Evolutionary conservation across 2,888 invertebrate genomes (phyloP), one percentile per base, ranked within the genome.

Genomic region (Reticulitermes lucifugus): DNA sequence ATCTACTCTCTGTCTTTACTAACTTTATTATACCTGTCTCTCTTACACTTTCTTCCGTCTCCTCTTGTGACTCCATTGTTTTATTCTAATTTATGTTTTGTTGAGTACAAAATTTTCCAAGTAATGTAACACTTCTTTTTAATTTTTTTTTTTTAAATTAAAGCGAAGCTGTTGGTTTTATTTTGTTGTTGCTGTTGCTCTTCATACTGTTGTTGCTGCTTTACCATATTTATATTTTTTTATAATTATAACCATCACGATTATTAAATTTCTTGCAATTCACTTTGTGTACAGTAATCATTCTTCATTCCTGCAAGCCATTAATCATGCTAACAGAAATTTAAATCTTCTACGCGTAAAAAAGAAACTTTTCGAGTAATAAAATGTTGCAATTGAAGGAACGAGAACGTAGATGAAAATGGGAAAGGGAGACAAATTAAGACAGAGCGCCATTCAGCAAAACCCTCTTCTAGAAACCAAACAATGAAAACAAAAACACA

Each of bases 401-500:
- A 60, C 21, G 60, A 21, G 12, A n/a, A 60, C 51, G 9, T 51
- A 9, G 21, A 21, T 60, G 21, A 60, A 60, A 18, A n/a, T 9
- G 25, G 25, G 35, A 29, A 10, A 71, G 71, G 3, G 18, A 71
- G 71, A 14, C 9, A 29, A 75, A 75, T 75, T 75, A 75, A 75
- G 43, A 75, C 35, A 75, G 43, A 10, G 21, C 41, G 18, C 75
- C 22, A 22, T 35, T 22, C 14, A 43, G 9, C 41, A 35, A 75
- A 35, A 75, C 10, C 60, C 29, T n/a, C 65, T 21, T 81, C 41
- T 21, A 65, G 29, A 5, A 65, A 35, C 41, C 81, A 65, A 81
- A 81, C 81, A 81, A 65, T 65, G 81, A 81, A 79, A 81, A 81
- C 81, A 81, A 81, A 35, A 81, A 65, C 81, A 65, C 35, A 65